Conservation (phyloP, 2,797 vertebrate species). For the Fistularia tabacaria region DNA sequence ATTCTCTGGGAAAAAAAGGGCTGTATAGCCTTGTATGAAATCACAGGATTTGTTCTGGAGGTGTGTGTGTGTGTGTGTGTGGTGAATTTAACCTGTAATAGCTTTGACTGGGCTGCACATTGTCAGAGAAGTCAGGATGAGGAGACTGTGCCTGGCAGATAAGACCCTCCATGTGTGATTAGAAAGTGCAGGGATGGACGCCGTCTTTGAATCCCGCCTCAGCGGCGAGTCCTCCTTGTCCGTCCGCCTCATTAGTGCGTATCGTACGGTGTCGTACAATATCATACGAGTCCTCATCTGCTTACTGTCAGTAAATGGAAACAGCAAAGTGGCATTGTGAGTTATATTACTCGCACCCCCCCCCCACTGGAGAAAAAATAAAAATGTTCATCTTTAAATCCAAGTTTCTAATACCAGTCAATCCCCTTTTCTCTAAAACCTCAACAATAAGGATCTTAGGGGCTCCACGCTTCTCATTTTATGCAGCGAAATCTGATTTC, state of each 20-base stretch:
- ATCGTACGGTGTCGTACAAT: no score
- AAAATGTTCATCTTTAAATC: constrained; percentile 74
- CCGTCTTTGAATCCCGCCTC: no score
- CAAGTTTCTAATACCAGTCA: constrained; percentile 79
- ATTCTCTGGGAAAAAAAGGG: constrained; percentile 87
- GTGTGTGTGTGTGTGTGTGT: constrained; percentile 13
- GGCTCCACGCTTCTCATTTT: constrained; percentile 82
- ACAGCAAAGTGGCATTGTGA: constrained; percentile 39
- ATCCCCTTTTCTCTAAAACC: constrained; percentile 79
- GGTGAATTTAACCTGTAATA: constrained; percentile 86
- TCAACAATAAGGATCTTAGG: constrained; percentile 89
- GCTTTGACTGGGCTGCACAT: constrained; percentile 62
- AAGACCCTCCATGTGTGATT: constrained; percentile 44
- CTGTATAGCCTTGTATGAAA: constrained; percentile 86
- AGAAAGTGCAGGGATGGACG: no score
- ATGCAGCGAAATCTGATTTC: constrained; percentile 93
- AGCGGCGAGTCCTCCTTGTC: no score
- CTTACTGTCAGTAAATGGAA: constrained; percentile 16
- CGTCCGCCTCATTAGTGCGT: no score
- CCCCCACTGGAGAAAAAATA: constrained; percentile 39
- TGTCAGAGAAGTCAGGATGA: no score
- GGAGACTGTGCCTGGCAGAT: constrained; percentile 61
- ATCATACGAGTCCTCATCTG: no score
- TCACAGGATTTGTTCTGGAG: constrained; percentile 76
- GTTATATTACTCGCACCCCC: constrained; percentile 41